A percentile compares a stretch with the other conserved stretches of the same genome.
Evolutionary conservation across 1,140 invertebrate species (phyloP).

Genomic region (Antheraea pernyi): DNA sequence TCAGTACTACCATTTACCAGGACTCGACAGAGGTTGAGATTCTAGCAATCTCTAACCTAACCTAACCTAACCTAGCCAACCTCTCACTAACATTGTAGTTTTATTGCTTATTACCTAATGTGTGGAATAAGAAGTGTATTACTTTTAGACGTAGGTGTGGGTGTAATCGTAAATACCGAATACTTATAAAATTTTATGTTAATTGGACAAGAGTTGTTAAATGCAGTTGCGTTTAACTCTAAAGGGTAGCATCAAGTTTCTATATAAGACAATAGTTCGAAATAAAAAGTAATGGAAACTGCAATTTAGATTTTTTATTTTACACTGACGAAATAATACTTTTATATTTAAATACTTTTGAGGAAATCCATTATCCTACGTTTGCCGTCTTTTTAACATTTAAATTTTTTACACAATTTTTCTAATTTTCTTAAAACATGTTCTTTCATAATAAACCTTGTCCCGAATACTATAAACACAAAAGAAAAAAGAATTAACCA

Average conservation of each 20-base stretch:
- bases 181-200: neutral
- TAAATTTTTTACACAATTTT: too few relatives aligned
- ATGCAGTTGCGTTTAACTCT: neutral
- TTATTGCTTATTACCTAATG: neutral
- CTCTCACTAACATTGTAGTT: neutral
- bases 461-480: too few relatives aligned
- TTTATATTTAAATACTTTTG: too few relatives aligned
- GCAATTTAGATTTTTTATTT: too few relatives aligned
- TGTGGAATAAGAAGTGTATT: neutral
- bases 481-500: too few relatives aligned
- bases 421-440: too few relatives aligned
- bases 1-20: neutral
- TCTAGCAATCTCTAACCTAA: conserved; percentile 1
- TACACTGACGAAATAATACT: too few relatives aligned
- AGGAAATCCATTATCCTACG: too few relatives aligned
- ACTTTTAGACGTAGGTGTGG: neutral
- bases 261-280: too few relatives aligned
- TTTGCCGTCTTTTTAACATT: too few relatives aligned
- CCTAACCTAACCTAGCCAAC: neutral
- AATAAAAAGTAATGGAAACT: too few relatives aligned
- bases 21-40: neutral
- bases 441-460: too few relatives aligned
- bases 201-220: neutral
- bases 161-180: neutral
- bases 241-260: neutral